These are phyloP conservation scores for Melospiza georgiana DNA, from an alignment of 2,113 vertebrate species.

Conservation along the genomic window DNA sequence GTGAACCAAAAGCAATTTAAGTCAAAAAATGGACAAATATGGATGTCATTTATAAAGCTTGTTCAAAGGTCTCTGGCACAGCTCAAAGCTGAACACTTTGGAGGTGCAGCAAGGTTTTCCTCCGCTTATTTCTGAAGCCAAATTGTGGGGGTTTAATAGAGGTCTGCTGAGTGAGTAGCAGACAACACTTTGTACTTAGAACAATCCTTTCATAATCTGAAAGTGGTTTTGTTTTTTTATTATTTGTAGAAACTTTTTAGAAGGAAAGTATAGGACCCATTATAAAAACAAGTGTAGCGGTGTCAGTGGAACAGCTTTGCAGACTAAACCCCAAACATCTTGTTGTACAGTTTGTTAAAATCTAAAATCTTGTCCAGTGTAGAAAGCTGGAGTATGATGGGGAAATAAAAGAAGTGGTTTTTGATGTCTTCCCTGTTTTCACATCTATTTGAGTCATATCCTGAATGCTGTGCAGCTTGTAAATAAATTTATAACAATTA, in stretches of 20 bases:
- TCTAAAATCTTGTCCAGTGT: neutral
- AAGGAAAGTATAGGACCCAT: neutral
- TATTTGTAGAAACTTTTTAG: neutral
- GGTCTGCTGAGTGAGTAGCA: neutral
- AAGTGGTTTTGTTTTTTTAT: neutral
- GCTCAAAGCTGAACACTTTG: slow-evolving; percentile 39
- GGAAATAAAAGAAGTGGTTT: neutral
- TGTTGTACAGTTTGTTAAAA: slow-evolving; percentile 11
- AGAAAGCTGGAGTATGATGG: neutral
- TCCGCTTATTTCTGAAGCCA: neutral
- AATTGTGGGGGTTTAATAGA: slow-evolving; percentile 34
- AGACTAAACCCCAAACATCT: neutral
- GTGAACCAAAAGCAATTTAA: slow-evolving; percentile 79
- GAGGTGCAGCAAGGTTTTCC: slow-evolving; percentile 13
- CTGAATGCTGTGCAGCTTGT: neutral
- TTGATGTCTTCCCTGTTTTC: neutral
- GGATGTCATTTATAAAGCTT: slow-evolving; percentile 74
- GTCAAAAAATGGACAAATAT: slow-evolving; percentile 77
- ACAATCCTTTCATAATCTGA: neutral
- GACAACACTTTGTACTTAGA: neutral
- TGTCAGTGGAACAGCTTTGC: neutral
- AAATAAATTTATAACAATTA: slow-evolving; percentile 22
- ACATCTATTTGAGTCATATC: neutral
- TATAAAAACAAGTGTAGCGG: neutral
- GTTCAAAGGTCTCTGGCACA: slow-evolving; percentile 72